Base-by-base conservation (phyloP, 2,888 invertebrate genomes). In the Heteromyza rotundicornis region DNA sequence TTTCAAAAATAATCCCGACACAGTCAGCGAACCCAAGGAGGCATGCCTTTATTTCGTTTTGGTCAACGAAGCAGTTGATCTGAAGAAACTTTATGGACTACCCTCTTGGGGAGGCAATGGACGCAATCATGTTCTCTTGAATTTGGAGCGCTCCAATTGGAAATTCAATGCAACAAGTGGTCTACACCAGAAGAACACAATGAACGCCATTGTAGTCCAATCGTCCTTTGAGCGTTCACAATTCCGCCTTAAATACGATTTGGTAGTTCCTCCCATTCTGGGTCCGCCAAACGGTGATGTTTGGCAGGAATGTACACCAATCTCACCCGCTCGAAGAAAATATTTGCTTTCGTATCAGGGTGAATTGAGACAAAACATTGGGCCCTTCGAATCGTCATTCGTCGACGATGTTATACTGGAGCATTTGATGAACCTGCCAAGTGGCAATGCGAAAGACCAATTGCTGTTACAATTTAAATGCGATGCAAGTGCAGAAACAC, bases 91-190 rank as follows among this genome's bases (percentile, higher is more conserved):
- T 5, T 89, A 89, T 68, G 85, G 84, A 32, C 84, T 97, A 55
- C 94, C 95, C 0, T 92, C 91, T 81, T 98, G 97, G 97, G 93
- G 92, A 20, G 96, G 96, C 0, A 96, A 97, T 85, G 98, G 97
- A 10, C 87, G 95, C 36, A 98, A 98, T 83, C 97, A 97, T 82
- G 85, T 98, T 17, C 80, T 98, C 3, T 80, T 97, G 20, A 95
- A 95, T 83, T 84, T 95, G 62, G 92, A 93, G 0, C 86, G 93
- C 57, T 86, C 92, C 12, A 91, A 92, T 81, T 82, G 92, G 32
- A 87, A 88, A 1, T 87, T 89, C 2, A 86, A 86, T 17, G 87
- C 90, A 3, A 91, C 91, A 0, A 90, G 92, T 82, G 86, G 91
- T 47, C 89, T 94, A 70, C 81, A 84, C 40, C 86, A 87, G 59